Conservation (phyloP, 1,140 invertebrate genomes). For the Pogonus chalceus region DNA sequence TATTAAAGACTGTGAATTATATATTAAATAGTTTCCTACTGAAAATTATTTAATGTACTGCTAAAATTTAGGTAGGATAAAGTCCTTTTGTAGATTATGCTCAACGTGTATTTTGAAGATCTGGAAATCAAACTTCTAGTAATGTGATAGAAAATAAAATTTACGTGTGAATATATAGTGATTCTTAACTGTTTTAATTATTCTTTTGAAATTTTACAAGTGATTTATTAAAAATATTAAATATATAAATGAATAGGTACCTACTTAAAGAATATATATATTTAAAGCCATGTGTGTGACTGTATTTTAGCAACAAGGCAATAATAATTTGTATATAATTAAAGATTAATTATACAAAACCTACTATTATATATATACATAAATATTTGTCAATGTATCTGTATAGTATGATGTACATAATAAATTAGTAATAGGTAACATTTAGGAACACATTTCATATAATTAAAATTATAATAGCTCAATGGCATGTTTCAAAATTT, state of each 20-base stretch:
- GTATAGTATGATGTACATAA: not conserved
- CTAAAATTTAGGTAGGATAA: too few species aligned
- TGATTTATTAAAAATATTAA: not conserved
- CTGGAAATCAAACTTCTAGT: not conserved
- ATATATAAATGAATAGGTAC: too few species aligned
- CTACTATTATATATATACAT: not conserved
- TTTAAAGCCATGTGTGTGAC: not conserved
- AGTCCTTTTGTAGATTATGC: too few species aligned
- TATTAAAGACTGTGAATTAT: too few species aligned
- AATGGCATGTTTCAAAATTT: not conserved
- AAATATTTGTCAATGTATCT: not conserved
- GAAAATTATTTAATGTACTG: too few species aligned
- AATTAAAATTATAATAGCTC: too few species aligned
- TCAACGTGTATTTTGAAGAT: too few species aligned
- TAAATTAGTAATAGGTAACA: not conserved
- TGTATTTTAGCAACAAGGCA: not conserved
- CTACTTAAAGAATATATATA: too few species aligned
- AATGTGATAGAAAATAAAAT: not conserved
- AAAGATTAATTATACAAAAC: not conserved
- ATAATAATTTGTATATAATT: not conserved
- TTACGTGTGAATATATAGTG: not conserved
- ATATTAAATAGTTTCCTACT: too few species aligned
- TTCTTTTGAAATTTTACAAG: too few species aligned
- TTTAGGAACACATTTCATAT: not conserved
- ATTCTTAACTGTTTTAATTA: too few species aligned